These are phyloP conservation scores for Drosophila rhopaloa DNA, from an alignment of 1,140 invertebrate genomes.

Conservation along the genomic window DNA sequence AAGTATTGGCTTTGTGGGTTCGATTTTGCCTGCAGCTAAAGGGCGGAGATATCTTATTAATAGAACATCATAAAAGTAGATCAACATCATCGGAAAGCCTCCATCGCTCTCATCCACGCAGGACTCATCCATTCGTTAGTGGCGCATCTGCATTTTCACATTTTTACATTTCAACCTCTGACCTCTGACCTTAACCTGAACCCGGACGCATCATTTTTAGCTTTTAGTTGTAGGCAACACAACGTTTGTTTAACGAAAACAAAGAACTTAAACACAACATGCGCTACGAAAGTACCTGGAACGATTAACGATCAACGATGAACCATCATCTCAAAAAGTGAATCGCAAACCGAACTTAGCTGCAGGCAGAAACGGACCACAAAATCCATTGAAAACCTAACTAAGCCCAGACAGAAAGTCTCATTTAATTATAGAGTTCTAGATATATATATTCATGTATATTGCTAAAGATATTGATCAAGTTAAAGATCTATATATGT, in stretches of 20 bases:
- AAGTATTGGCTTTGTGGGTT: conserved; percentile 27
- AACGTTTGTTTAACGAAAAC: conserved; percentile 26
- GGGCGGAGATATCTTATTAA: conserved; percentile 17
- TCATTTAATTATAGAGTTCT: conserved; percentile 25
- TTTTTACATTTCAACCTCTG: not conserved
- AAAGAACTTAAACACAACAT: conserved; percentile 38
- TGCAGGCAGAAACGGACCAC: conserved; percentile 28
- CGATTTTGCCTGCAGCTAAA: conserved; percentile 39
- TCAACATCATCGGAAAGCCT: conserved; percentile 22
- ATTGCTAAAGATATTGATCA: conserved; percentile 48
- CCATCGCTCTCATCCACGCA: conserved; percentile 16
- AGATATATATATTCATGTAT: conserved; percentile 48
- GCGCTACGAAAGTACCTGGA: conserved; percentile 66
- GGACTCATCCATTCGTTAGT: conserved; percentile 10
- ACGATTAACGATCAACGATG: conserved; percentile 36
- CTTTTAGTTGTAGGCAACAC: conserved; percentile 55
- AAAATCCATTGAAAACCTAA: not conserved
- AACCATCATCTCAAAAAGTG: conserved; percentile 9
- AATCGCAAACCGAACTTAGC: conserved; percentile 18
- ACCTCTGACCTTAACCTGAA: conserved; percentile 3
- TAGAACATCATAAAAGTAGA: conserved; percentile 40
- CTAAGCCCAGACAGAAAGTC: conserved; percentile 4
- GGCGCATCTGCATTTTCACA: conserved; percentile 26
- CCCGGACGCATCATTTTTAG: conserved; percentile 36
- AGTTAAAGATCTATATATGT: conserved; percentile 34